Evolutionary conservation across 1,140 invertebrate species (phyloP), one percentile per base, ranked within the genome.

Genomic region (Cyrtorhinus lividipennis): DNA sequence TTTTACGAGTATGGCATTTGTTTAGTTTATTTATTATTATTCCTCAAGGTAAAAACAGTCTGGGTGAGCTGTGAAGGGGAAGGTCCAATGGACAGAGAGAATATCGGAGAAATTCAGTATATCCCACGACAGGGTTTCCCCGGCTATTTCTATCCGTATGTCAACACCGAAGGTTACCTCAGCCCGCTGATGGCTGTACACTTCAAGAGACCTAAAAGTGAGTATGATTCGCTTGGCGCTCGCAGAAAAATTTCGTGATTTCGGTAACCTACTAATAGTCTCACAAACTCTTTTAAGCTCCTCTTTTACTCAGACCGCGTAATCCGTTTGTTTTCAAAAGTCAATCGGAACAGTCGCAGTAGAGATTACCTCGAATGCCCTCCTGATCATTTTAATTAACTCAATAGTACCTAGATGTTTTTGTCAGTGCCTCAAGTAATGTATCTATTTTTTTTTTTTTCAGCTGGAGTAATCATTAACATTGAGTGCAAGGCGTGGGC

Each of bases 401-500:
- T 12, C 24, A 58, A 8, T 25, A 58, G 5, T 38, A 38, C 30
- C 15, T n/a, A n/a, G n/a, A n/a, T n/a, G n/a, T 38, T 38, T 38
- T 38, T 38, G 15, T 38, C 30, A 38, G 15, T 38, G 5, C 5
- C 5, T 38, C 15, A 38, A 38, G 5, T 38, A 38, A 8, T 38
- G 5, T 38, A 58, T 56, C 20, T 59, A 25, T 59, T 59, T 59
- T 59, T 59, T n/a, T 66, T 15, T 67, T 69, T 80, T 80, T 56
- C 74, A 86, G 86, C 82, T 68, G 88, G 88, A 68, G 86, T 90
- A 66, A 77, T 93, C 25, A 88, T 95, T 69, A 91, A 92, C 72
- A 80, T 93, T 30, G 89, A 92, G 71, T 95, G 91, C 76, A 88
- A 85, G 71, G 89, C 90, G 5, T 94, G 88, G 88, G 90, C 90